These are phyloP conservation scores for Boulengeromyrus knoepffleri DNA, from an alignment of 2,113 vertebrate species.

Conservation along the genomic window DNA sequence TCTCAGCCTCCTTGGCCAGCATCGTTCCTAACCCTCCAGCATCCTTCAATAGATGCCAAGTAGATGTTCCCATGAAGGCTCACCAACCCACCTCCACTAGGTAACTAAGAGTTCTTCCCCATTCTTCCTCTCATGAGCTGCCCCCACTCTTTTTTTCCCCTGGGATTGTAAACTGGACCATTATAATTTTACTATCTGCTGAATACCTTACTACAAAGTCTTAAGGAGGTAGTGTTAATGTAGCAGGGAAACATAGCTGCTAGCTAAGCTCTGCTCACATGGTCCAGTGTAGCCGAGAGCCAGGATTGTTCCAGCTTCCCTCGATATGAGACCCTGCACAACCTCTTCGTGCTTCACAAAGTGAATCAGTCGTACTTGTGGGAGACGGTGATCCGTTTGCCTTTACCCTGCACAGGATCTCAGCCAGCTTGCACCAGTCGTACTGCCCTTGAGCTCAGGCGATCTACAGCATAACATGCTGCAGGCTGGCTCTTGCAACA, in stretches of 20 bases:
- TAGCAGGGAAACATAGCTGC: background rate
- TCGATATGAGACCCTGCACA: background rate
- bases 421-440: background rate
- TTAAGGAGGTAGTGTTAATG: background rate
- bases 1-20: background rate
- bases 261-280: too few relatives aligned
- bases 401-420: background rate
- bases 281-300: background rate
- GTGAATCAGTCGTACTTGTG: background rate
- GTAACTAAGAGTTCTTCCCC: background rate
- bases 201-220: background rate
- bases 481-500: background rate
- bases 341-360: background rate
- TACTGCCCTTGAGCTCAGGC: background rate
- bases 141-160: background rate
- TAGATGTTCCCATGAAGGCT: background rate
- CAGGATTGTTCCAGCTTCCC: background rate
- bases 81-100: background rate
- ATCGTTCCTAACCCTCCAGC: background rate
- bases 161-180: background rate
- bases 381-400: background rate
- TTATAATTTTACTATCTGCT: background rate
- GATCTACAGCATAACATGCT: background rate
- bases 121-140: background rate
- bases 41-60: background rate